A percentile compares a stretch with the other conserved stretches of the same genome.
These are phyloP conservation scores for Phymastichus coffea DNA, from an alignment of 1,140 invertebrate species.

Conservation along the genomic window DNA sequence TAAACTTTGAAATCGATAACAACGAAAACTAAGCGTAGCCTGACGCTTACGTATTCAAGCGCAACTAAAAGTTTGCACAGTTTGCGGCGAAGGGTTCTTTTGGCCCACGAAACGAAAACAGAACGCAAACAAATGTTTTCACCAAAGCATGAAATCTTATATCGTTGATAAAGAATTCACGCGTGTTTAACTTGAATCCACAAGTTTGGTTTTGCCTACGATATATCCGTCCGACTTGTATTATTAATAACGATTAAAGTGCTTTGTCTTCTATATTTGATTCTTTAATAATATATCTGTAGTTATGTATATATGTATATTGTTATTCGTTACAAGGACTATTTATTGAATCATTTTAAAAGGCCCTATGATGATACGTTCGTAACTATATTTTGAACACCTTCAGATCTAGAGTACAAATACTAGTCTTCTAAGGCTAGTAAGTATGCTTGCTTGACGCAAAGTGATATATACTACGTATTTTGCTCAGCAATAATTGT, in stretches of 20 bases:
- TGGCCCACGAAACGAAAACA: too few relatives aligned
- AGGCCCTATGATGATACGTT: constrained; percentile 22
- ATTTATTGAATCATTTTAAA: constrained; percentile 23
- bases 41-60: too few relatives aligned
- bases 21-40: too few relatives aligned
- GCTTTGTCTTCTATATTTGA: not conserved
- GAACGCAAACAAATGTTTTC: not conserved
- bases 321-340: constrained; percentile 20
- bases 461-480: constrained; percentile 3
- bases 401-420: constrained; percentile 36
- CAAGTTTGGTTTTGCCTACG: constrained; percentile 7
- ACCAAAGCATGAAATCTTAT: not conserved
- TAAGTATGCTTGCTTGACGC: constrained; percentile 33
- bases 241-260: constrained; percentile 7
- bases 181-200: constrained; percentile 9
- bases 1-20: too few relatives aligned
- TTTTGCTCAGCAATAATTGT: not conserved
- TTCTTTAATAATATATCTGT: not conserved
- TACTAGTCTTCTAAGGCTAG: constrained; percentile 40
- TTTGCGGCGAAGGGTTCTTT: too few relatives aligned
- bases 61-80: too few relatives aligned
- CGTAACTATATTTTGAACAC: constrained; percentile 35
- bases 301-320: constrained; percentile 2
- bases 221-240: constrained; percentile 14
- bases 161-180: not conserved